phyloP scores from a whole-genome alignment of 2,113 vertebrate species.

The Mustelus asterias region DNA sequence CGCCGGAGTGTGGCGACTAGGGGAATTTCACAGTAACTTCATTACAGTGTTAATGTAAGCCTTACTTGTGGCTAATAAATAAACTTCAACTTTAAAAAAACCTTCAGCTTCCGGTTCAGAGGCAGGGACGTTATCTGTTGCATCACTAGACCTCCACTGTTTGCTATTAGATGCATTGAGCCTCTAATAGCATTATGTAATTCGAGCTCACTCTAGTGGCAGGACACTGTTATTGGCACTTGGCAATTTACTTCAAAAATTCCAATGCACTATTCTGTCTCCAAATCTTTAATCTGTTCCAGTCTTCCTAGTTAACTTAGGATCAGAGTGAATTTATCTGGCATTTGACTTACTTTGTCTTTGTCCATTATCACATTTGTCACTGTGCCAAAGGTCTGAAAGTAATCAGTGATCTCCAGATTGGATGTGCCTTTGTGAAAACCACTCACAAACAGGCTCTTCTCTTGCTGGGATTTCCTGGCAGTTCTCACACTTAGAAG shows the following conservation, averaged over 20 bases:
- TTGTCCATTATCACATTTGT: constrained; percentile 81
- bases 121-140: too few relatives aligned
- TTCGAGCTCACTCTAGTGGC: neutral
- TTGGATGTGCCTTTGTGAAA: constrained; percentile 63
- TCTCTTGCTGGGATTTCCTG: constrained; percentile 67
- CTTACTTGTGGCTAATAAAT: too few relatives aligned
- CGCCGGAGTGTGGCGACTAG: too few relatives aligned
- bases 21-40: too few relatives aligned
- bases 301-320: neutral
- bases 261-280: neutral
- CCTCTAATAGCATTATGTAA: neutral
- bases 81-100: too few relatives aligned
- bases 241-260: neutral
- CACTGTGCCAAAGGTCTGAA: constrained; percentile 68
- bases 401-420: constrained; percentile 63
- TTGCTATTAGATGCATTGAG: neutral
- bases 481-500: constrained; percentile 58
- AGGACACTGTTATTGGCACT: neutral
- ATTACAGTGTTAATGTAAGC: too few relatives aligned
- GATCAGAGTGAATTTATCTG: neutral
- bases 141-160: neutral
- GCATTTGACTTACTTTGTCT: constrained; percentile 62
- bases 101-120: too few relatives aligned
- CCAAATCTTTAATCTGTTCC: neutral
- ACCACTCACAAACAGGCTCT: constrained; percentile 81